Evolutionary conservation across 2,797 vertebrate genomes (phyloP).

Genomic region (Calcarius lapponicus): DNA sequence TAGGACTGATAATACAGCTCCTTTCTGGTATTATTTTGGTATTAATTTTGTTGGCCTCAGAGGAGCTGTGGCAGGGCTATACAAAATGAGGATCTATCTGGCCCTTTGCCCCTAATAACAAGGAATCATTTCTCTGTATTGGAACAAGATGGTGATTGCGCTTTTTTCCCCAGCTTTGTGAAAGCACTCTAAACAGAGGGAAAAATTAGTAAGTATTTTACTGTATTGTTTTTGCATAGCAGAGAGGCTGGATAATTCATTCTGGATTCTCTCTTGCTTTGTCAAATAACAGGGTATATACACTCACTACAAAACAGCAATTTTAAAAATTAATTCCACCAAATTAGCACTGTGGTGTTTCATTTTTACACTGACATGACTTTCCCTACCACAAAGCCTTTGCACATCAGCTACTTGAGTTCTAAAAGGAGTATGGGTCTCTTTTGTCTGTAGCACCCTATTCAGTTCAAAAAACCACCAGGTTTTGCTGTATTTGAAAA

Average conservation of each 20-base stretch:
- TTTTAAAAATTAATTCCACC: slow-evolving; percentile 38
- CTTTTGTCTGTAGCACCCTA: not conserved
- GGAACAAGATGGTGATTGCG: slow-evolving; percentile 28
- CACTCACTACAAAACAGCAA: slow-evolving; percentile 13
- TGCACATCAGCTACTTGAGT: not conserved
- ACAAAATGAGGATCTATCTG: not conserved
- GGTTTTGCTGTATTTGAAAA: not conserved
- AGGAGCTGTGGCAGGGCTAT: not conserved
- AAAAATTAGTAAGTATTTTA: slow-evolving; percentile 27
- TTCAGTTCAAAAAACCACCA: not conserved
- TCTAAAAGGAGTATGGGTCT: not conserved
- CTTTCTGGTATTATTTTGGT: slow-evolving; percentile 5
- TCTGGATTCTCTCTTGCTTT: slow-evolving; percentile 15
- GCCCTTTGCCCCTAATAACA: slow-evolving; percentile 38
- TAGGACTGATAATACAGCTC: not conserved
- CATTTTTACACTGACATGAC: not conserved
- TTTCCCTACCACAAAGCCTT: not conserved
- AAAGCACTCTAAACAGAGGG: slow-evolving; percentile 1
- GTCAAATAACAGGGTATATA: slow-evolving; percentile 29
- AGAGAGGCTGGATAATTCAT: not conserved
- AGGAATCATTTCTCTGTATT: slow-evolving; percentile 15
- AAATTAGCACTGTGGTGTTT: not conserved
- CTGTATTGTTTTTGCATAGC: slow-evolving; percentile 17
- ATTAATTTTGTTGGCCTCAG: slow-evolving; percentile 7
- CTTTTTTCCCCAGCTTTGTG: slow-evolving; percentile 14